phyloP scores from a whole-genome alignment of 2,888 invertebrate genomes.

The Troides oblongomaculatus region DNA sequence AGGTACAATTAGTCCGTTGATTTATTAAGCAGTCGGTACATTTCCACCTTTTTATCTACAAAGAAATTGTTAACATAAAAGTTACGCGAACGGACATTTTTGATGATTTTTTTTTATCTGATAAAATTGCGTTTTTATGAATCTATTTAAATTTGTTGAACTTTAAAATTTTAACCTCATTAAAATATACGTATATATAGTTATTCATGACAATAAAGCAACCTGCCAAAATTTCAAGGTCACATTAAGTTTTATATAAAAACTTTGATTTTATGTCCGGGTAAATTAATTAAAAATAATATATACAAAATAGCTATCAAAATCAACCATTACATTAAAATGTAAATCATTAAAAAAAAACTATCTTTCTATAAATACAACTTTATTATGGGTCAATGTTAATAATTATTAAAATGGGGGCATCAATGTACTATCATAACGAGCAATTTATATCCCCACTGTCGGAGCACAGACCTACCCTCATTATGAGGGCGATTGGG shows the following conservation, averaged over 20 bases:
- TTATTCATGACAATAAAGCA: slow-evolving; percentile 23
- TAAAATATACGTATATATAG: not conserved
- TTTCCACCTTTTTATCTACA: not conserved
- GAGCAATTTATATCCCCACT: no score
- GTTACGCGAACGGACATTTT: not conserved
- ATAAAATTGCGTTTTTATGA: not conserved
- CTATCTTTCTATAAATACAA: not conserved
- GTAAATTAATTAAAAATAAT: slow-evolving; percentile 14
- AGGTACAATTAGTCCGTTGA: not conserved
- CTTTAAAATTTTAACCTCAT: not conserved
- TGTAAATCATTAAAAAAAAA: not conserved
- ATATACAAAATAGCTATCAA: slow-evolving; percentile 14
- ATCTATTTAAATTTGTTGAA: not conserved
- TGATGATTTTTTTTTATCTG: not conserved
- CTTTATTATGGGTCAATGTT: not conserved
- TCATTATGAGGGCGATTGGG: no score
- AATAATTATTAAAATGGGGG: not conserved
- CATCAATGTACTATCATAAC: not conserved
- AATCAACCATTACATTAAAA: not conserved
- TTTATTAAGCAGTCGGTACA: not conserved
- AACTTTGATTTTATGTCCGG: slow-evolving; percentile 3
- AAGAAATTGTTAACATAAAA: not conserved
- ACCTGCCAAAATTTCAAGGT: slow-evolving; percentile 16
- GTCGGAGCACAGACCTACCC: no score
- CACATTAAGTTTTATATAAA: not conserved